These are phyloP conservation scores for Hybognathus amarus DNA, from an alignment of 2,797 vertebrate genomes.

Conservation along the genomic window DNA sequence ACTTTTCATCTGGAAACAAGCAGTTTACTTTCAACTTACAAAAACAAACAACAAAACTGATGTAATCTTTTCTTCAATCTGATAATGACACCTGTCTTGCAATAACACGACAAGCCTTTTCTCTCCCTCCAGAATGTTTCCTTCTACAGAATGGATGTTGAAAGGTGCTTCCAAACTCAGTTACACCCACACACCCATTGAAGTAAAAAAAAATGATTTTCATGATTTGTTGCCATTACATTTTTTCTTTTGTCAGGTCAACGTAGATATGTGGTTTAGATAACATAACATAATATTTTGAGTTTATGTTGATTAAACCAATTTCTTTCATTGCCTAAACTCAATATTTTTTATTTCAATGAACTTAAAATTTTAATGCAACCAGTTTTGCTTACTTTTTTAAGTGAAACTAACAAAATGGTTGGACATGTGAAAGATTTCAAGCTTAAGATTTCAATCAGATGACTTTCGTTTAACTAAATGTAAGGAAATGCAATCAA, in stretches of 20 bases:
- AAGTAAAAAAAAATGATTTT: no score
- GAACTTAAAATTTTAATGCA: no score
- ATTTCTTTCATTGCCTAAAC: no score
- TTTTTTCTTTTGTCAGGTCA: no score
- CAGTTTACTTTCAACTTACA: constrained; percentile 71
- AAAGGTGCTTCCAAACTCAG: constrained; percentile 62
- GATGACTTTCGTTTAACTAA: constrained; percentile 18
- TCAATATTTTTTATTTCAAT: no score
- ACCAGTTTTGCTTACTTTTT: no score
- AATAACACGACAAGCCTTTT: constrained; percentile 72
- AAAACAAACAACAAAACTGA: constrained; percentile 75
- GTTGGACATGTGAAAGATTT: background rate
- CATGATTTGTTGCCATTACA: no score
- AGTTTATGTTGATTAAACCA: no score
- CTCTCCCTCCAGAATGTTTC: constrained; percentile 66
- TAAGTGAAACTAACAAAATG: no score
- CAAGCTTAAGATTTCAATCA: constrained; percentile 11
- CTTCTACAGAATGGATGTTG: constrained; percentile 61
- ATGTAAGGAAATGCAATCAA: background rate
- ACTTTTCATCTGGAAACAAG: constrained; percentile 46
- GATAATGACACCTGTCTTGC: constrained; percentile 73
- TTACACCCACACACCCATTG: constrained; percentile 25
- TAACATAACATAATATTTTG: no score
- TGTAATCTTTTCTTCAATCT: constrained; percentile 71
- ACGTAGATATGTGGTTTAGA: no score